A percentile compares a stretch with the other conserved stretches of the same genome.
Conservation (phyloP, 2,888 invertebrate species). For the Pyralis farinalis region DNA sequence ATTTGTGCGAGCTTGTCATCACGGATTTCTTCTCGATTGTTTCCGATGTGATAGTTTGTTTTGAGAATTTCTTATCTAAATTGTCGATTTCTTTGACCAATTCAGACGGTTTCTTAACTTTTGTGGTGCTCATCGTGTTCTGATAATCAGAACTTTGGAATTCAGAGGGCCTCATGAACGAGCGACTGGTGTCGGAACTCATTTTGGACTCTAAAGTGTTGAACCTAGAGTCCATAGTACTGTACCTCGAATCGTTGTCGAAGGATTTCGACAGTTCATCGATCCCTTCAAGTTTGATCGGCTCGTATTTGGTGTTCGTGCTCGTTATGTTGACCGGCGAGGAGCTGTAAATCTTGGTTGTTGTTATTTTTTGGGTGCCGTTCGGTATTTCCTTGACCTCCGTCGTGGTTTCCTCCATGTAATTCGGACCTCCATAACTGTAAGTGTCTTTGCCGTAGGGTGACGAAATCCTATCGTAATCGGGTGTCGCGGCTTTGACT, state of each 20-base stretch:
- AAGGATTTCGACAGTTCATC: slow-evolving; percentile 76
- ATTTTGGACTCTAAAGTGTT: slow-evolving; percentile 69
- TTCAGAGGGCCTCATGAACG: slow-evolving; percentile 76
- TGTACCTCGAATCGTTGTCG: slow-evolving; percentile 73
- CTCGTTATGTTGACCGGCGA: slow-evolving; percentile 76
- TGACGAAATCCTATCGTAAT: slow-evolving; percentile 63
- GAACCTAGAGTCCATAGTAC: slow-evolving; percentile 68
- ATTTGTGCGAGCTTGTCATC: slow-evolving; percentile 83
- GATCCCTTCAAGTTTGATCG: slow-evolving; percentile 69
- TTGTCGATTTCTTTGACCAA: slow-evolving; percentile 75
- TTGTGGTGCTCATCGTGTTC: slow-evolving; percentile 41
- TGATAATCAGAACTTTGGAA: slow-evolving; percentile 65
- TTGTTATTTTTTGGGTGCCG: slow-evolving; percentile 78
- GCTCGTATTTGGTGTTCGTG: slow-evolving; percentile 72
- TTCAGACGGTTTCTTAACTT: slow-evolving; percentile 59
- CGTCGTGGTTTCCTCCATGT: slow-evolving; percentile 70
- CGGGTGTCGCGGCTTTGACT: slow-evolving; percentile 62
- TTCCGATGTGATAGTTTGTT: slow-evolving; percentile 85
- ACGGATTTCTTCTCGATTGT: slow-evolving; percentile 85
- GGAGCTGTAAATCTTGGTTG: slow-evolving; percentile 79
- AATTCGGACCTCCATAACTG: slow-evolving; percentile 67
- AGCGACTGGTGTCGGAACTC: slow-evolving; percentile 70
- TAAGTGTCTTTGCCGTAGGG: slow-evolving; percentile 66
- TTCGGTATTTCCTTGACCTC: slow-evolving; percentile 79
- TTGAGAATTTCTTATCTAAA: slow-evolving; percentile 84